phyloP scores from a whole-genome alignment of 2,797 vertebrate species.

The Acanthurus tractus region DNA sequence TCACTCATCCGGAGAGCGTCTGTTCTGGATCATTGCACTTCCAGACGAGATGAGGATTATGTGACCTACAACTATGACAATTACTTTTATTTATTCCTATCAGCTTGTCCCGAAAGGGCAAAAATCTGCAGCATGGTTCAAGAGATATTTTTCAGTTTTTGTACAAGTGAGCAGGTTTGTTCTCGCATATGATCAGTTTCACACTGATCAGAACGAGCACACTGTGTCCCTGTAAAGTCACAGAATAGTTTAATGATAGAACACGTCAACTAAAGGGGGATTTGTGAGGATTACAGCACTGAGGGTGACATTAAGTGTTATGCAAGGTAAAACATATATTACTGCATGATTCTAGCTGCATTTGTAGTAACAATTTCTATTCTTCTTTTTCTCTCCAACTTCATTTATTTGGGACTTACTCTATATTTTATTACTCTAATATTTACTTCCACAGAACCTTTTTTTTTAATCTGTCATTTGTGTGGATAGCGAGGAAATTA shows the following conservation, averaged over 20 bases:
- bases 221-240: background rate
- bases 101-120: background rate
- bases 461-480: no score
- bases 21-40: background rate
- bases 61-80: background rate
- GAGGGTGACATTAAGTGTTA: constrained; percentile 17
- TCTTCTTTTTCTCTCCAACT: no score
- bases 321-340: constrained; percentile 12
- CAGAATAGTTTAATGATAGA: constrained; percentile 13
- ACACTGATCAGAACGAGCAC: background rate
- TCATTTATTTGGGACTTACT: no score
- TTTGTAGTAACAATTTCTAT: background rate
- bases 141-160: background rate
- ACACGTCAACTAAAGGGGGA: constrained; percentile 23
- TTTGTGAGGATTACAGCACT: constrained; percentile 41
- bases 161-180: background rate
- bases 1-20: background rate
- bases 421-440: no score
- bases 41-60: background rate
- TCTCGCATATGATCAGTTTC: background rate
- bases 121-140: background rate
- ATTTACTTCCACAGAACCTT: no score
- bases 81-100: background rate
- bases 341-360: constrained; percentile 5
- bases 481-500: no score